These are phyloP conservation scores for Sphyrna mokarran DNA, from an alignment of 2,113 vertebrate genomes.

Conservation along the genomic window DNA sequence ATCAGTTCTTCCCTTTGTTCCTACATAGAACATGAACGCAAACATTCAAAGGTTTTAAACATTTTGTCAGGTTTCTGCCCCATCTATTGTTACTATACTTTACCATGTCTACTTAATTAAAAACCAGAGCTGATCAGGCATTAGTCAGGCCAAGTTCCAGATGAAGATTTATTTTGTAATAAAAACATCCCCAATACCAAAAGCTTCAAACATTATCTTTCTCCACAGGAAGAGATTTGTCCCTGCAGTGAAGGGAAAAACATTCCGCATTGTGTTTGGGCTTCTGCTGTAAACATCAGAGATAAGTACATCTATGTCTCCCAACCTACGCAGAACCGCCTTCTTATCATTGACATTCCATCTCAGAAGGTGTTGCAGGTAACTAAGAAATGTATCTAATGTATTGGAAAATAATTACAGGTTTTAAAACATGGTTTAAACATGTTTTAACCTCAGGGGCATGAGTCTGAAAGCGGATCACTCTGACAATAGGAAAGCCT, in stretches of 20 bases:
- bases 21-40: neutral
- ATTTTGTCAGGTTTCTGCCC: neutral
- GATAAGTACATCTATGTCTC: conserved; percentile 84
- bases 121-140: neutral
- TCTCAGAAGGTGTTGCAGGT: conserved; percentile 88
- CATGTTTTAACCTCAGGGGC: neutral
- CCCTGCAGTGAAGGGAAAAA: conserved; percentile 62
- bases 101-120: neutral
- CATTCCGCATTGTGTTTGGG: conserved; percentile 75
- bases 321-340: conserved; percentile 74
- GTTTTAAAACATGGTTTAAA: neutral
- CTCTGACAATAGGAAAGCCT: neutral
- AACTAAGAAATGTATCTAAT: conserved; percentile 40
- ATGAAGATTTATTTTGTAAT: neutral
- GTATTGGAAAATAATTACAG: neutral
- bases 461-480: neutral
- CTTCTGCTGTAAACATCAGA: conserved; percentile 79
- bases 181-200: neutral
- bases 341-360: conserved; percentile 80
- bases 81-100: neutral
- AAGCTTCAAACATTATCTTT: neutral
- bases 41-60: neutral
- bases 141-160: neutral
- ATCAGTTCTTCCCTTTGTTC: neutral
- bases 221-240: conserved; percentile 82